Percentiles rank a stretch among this genome's conserved stretches.
phyloP scores from a whole-genome alignment of 1,140 invertebrate genomes.

The Ylistrum balloti region DNA sequence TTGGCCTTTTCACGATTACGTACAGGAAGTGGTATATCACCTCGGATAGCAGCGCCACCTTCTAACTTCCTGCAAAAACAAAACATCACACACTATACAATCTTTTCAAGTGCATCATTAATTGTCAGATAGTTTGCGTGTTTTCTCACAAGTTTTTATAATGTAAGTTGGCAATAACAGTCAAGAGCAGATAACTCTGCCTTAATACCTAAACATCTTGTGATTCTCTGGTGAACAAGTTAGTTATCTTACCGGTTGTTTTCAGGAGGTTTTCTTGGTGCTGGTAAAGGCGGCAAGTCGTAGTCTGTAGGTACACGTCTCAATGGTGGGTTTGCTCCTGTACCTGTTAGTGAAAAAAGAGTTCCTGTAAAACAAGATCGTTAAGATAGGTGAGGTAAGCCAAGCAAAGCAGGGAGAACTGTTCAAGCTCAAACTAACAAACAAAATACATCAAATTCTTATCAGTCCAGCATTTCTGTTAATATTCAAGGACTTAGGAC shows the following conservation, averaged over 20 bases:
- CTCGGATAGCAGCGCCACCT: slow-evolving; percentile 77
- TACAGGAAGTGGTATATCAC: slow-evolving; percentile 76
- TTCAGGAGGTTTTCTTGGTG: slow-evolving; percentile 61
- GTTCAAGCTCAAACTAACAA: too few relatives aligned
- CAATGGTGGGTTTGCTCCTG: slow-evolving; percentile 60
- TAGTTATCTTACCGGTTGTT: slow-evolving; percentile 45
- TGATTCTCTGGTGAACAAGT: too few relatives aligned
- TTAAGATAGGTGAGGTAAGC: background rate
- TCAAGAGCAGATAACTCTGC: too few relatives aligned
- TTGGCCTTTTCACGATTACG: slow-evolving; percentile 69
- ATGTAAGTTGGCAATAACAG: too few relatives aligned
- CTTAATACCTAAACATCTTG: too few relatives aligned
- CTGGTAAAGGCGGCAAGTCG: slow-evolving; percentile 74
- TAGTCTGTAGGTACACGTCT: slow-evolving; percentile 83
- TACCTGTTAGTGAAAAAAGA: slow-evolving; percentile 77
- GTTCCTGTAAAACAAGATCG: slow-evolving; percentile 70
- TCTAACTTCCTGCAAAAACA: slow-evolving; percentile 76
- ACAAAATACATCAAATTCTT: too few relatives aligned
- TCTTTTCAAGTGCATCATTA: too few relatives aligned
- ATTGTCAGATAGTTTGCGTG: too few relatives aligned
- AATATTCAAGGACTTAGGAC: too few relatives aligned
- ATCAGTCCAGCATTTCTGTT: background rate
- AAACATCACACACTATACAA: background rate
- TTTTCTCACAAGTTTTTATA: too few relatives aligned
- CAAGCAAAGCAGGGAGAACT: slow-evolving; percentile 53